Evolutionary conservation across 2,113 vertebrate species (phyloP).

Genomic region (Pipa parva): DNA sequence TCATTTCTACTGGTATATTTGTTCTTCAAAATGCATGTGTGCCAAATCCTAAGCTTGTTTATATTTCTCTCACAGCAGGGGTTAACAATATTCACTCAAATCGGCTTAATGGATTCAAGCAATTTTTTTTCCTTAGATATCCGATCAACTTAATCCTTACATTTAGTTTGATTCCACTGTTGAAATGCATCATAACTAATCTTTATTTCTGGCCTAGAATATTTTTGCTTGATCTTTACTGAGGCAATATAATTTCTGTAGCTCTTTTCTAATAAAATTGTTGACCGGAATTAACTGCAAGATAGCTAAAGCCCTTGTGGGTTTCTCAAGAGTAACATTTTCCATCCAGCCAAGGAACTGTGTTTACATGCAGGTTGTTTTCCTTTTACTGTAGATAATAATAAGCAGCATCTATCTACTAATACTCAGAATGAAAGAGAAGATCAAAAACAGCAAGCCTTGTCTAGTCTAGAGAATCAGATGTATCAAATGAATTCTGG

Average conservation of each 20-base stretch:
- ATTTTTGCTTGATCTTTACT: slow-evolving; percentile 36
- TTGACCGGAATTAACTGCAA: slow-evolving; percentile 37
- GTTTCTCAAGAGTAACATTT: slow-evolving; percentile 23
- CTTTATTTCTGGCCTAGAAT: slow-evolving; percentile 35
- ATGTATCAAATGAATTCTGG: no score
- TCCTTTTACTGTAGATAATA: slow-evolving; percentile 17
- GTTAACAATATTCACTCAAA: slow-evolving; percentile 28
- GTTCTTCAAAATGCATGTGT: no score
- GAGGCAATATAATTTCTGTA: slow-evolving; percentile 37
- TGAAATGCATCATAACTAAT: slow-evolving; percentile 37
- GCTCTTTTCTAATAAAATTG: slow-evolving; percentile 37
- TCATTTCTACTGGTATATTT: no score
- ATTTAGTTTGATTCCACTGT: slow-evolving; percentile 31
- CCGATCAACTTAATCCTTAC: slow-evolving; percentile 33
- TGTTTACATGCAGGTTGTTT: not conserved
- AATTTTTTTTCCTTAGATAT: slow-evolving; percentile 34
- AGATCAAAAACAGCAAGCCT: slow-evolving; percentile 19
- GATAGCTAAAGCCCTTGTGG: slow-evolving; percentile 22
- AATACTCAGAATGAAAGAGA: not conserved
- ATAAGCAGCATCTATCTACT: slow-evolving; percentile 9
- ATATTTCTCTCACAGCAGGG: not conserved
- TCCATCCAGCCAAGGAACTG: not conserved
- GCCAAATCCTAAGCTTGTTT: no score
- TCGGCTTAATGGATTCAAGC: slow-evolving; percentile 33
- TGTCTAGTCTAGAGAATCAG: slow-evolving; percentile 7